phyloP scores from a whole-genome alignment of 2,113 vertebrate species.

The Platysternon megacephalum region DNA sequence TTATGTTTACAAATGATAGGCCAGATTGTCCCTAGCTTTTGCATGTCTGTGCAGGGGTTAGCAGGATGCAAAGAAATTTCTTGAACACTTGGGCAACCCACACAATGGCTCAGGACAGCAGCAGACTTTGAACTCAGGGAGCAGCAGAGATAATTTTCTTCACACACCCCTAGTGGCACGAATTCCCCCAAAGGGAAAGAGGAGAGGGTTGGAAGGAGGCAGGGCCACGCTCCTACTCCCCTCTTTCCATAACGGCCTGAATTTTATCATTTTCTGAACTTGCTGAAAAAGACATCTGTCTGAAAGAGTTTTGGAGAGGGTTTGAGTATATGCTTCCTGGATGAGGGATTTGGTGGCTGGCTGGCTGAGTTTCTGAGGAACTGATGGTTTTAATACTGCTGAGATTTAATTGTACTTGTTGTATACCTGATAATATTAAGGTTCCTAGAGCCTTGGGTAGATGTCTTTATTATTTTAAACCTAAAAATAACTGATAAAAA shows the following conservation, averaged over 20 bases:
- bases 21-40: neutral
- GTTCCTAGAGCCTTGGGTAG: neutral
- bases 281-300: neutral
- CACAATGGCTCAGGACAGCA: neutral
- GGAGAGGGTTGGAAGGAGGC: neutral
- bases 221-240: neutral
- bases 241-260: neutral
- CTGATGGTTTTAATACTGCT: neutral
- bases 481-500: neutral
- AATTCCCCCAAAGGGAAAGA: neutral
- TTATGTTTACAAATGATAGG: neutral
- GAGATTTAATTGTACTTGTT: neutral
- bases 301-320: neutral
- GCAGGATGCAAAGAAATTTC: neutral
- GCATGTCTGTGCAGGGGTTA: neutral
- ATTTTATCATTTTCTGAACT: neutral
- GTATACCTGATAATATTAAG: neutral
- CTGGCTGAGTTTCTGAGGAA: neutral
- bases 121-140: neutral
- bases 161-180: neutral
- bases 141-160: neutral
- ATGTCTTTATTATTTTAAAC: neutral
- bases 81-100: neutral
- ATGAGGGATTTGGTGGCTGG: neutral
- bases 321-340: neutral